Evolutionary conservation across 1,140 invertebrate species (phyloP), one percentile per base, ranked within the genome.

Genomic region (Papilio polytes): DNA sequence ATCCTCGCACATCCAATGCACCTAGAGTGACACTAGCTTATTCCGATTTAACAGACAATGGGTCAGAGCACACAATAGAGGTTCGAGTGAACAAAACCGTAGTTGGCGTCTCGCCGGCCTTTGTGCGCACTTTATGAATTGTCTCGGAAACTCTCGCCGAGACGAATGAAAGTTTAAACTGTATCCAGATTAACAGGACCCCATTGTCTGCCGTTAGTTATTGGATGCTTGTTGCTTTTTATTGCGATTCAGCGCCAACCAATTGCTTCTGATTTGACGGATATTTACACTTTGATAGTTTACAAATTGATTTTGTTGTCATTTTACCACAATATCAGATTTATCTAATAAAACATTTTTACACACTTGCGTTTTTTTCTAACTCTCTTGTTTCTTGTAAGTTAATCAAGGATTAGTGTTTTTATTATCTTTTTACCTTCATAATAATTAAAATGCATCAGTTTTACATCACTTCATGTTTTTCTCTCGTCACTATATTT

Each of bases 101-200:
- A 76, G 74, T 51, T 51, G 78, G 77, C 81, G 80, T 80, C 82
- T 80, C 77, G 59, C 59, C 53, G 72, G 79, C 84, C 82, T 84
- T 86, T 86, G 81, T 85, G 84, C 22, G 81, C 83, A 82, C 82
- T 84, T 85, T 85, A 82, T 81, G 81, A 83, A 85, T 86, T 86
- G 85, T 85, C 83, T 84, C 83, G 79, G 82, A 78, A 84, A 84
- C 81, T 82, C 81, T 83, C 80, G 82, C 79, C 79, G 72, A 80
- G 82, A 80, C 80, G 78, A 83, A 81, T 80, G 82, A 82, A 83
- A 83, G 80, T 85, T 85, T 82, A 86, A 86, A 86, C 81, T 86
- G 83, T 84, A 80, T 83, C 79, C 79, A 80, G 82, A 83, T 83
- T 80, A 83, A 80, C 53, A 63, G 77, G 79, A 56, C 59, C 44